Evolutionary conservation across 2,888 invertebrate genomes (phyloP), one percentile per base, ranked within the genome.

Genomic region (Steinernema scapterisci): DNA sequence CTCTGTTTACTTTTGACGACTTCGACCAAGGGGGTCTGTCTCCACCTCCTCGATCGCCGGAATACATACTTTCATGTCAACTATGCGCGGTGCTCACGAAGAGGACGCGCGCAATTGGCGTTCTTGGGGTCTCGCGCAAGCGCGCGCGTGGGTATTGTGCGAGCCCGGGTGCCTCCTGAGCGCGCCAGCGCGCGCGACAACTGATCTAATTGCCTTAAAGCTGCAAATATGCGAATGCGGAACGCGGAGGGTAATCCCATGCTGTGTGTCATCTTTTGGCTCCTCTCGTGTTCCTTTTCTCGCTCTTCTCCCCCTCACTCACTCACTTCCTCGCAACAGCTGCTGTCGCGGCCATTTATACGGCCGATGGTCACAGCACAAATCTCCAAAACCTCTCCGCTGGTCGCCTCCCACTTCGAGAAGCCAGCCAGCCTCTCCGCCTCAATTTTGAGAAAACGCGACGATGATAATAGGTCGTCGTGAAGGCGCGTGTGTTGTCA

Each of bases 271-370:
- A 63, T 48, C 63, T n/a, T 63, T 38, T 38, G 38, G 38, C 48
- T 16, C 63, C 7, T 31, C 63, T 63, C 31, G 25, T 38, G 38
- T 38, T 38, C 38, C 38, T 38, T 19, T 13, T 11, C 25, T 25
- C 31, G 63, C 31, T 63, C 63, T n/a, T 63, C 31, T 63, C 63
- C 38, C 63, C n/a, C n/a, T n/a, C n/a, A n/a, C n/a, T n/a, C n/a
- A n/a, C n/a, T 63, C 31, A 63, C 63, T 63, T 63, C 31, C 63
- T 63, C 27, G 63, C 63, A 63, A 63, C 63, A 63, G 63, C 63
- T 63, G 63, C 63, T 31, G 63, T 31, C 63, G 63, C 63, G 63
- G 63, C 31, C 63, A 63, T 63, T 63, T 63, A 63, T 63, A 63
- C 63, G 31, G 19, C 63, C 31, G 63, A 63, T 31, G 63, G 63